Conservation (phyloP, 2,888 invertebrate species). For the Sialis fuliginosa region DNA sequence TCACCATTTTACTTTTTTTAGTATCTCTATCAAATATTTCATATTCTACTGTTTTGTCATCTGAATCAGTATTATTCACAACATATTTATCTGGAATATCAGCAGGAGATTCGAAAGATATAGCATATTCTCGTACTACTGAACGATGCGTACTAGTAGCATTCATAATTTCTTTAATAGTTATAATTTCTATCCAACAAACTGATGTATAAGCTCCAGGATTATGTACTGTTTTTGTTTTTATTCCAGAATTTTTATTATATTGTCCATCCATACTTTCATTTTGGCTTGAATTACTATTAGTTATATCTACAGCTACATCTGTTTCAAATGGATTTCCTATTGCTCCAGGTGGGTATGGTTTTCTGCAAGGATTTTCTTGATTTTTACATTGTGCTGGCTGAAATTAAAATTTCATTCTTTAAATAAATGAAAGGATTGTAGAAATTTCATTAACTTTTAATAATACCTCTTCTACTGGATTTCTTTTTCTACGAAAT, state of each 20-base stretch:
- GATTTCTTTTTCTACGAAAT: no score
- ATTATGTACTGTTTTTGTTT: conserved; percentile 4
- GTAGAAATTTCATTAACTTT: no score
- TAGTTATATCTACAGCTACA: neutral
- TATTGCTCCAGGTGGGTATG: neutral
- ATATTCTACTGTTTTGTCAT: neutral
- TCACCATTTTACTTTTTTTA: conserved; percentile 1
- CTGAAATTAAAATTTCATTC: no score
- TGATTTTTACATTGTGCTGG: no score
- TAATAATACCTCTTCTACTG: no score
- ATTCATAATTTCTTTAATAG: conserved; percentile 6
- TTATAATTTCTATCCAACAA: conserved; percentile 12
- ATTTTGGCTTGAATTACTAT: neutral
- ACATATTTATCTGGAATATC: conserved; percentile 6
- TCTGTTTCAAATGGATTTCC: neutral
- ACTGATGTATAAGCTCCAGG: conserved; percentile 9
- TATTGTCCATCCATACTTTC: neutral
- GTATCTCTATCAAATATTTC: neutral
- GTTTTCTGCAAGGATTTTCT: no score
- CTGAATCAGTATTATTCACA: neutral
- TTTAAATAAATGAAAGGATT: no score
- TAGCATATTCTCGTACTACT: conserved; percentile 8
- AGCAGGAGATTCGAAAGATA: conserved; percentile 11
- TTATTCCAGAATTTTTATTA: neutral
- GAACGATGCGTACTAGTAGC: conserved; percentile 1